Evolutionary conservation across 2,113 vertebrate genomes (phyloP).

Genomic region (Lethenteron reissneri): DNA sequence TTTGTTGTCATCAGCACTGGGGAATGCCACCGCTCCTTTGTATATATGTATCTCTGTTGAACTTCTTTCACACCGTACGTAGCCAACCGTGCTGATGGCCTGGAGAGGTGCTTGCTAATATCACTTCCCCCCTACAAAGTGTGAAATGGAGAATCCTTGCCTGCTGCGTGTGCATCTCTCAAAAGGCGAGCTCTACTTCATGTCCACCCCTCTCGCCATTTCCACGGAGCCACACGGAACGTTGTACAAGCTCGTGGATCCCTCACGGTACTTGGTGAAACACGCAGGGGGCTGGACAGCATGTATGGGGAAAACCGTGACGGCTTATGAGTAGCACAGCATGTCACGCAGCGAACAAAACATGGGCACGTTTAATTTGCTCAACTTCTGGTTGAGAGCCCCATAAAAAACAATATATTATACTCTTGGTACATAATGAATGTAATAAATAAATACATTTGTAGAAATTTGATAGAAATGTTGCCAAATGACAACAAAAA

Average conservation of each 20-base stretch:
- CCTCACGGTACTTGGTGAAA: constrained; percentile 42
- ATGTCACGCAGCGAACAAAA: background rate
- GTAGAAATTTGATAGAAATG: too few relatives aligned
- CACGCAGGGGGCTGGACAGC: background rate
- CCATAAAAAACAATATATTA: background rate
- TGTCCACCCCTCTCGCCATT: constrained; percentile 58
- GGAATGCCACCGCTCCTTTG: background rate
- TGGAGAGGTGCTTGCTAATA: too few relatives aligned
- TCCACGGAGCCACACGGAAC: constrained; percentile 46
- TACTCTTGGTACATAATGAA: too few relatives aligned
- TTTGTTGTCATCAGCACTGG: background rate
- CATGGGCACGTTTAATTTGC: constrained; percentile 2
- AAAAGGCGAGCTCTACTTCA: constrained; percentile 73
- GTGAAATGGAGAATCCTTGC: too few relatives aligned
- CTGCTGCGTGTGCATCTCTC: too few relatives aligned
- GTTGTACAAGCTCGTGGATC: constrained; percentile 70
- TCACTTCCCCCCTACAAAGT: too few relatives aligned
- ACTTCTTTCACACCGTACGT: too few relatives aligned
- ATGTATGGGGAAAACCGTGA: background rate
- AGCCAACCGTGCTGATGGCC: too few relatives aligned
- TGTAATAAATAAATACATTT: background rate
- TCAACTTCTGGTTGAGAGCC: background rate
- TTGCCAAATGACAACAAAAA: too few relatives aligned
- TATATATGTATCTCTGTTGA: constrained; percentile 7
- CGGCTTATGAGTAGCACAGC: background rate